Evolutionary conservation across 2,113 vertebrate species (phyloP).

Genomic region (Taurulus bubalis): DNA sequence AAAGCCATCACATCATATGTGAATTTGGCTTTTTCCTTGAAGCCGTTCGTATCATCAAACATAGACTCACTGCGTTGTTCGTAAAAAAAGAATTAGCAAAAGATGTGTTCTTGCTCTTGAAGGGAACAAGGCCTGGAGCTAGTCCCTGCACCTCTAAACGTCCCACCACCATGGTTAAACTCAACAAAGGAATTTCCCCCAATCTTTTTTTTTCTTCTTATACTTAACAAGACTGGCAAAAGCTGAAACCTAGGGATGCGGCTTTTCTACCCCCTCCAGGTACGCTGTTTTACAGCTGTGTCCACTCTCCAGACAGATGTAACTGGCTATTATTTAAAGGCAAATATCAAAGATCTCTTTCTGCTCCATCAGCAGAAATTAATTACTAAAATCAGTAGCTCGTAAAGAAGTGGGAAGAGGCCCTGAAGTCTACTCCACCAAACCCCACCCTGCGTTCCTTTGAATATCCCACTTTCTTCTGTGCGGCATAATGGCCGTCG

Average conservation of each 20-base stretch:
- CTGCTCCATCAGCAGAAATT: slow-evolving; percentile 65
- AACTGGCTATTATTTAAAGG: slow-evolving; percentile 63
- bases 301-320: slow-evolving; percentile 66
- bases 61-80: slow-evolving; percentile 8
- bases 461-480: slow-evolving; percentile 2
- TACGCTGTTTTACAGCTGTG: slow-evolving; percentile 56
- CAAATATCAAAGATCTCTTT: slow-evolving; percentile 78
- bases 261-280: slow-evolving; percentile 52
- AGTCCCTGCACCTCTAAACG: slow-evolving; percentile 35
- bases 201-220: slow-evolving; percentile 44
- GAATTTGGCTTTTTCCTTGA: slow-evolving; percentile 50
- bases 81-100: slow-evolving; percentile 48
- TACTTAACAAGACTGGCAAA: slow-evolving; percentile 62
- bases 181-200: slow-evolving; percentile 47
- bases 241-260: slow-evolving; percentile 71
- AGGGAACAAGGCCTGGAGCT: slow-evolving; percentile 37
- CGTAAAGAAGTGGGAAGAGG: slow-evolving; percentile 65
- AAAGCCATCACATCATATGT: slow-evolving; percentile 43
- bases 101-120: slow-evolving; percentile 55
- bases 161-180: slow-evolving; percentile 45
- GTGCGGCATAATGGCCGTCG: slow-evolving; percentile 23
- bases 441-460: slow-evolving; percentile 38
- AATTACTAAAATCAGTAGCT: slow-evolving; percentile 60
- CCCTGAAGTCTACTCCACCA: slow-evolving; percentile 25
- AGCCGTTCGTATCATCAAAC: slow-evolving; percentile 51